Base-by-base conservation (phyloP, 2,797 vertebrate species). In the Momotus momota region DNA sequence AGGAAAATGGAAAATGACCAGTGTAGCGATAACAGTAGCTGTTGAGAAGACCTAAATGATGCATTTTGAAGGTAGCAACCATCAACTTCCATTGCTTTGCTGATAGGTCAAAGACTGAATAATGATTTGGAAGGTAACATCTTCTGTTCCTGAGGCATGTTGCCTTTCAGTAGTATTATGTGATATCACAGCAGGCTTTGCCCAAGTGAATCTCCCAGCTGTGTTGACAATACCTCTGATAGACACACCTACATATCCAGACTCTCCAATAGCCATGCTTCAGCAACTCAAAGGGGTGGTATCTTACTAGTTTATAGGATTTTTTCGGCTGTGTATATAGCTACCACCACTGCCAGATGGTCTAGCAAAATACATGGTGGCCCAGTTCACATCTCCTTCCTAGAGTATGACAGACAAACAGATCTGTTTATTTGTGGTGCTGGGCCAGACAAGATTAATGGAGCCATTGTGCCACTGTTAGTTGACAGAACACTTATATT, bases 401-500 rank as follows among this genome's bases (percentile, higher is more conserved):
- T 40, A 12, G 19, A 46, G 6, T 10, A 45, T 1, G 0, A 45
- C 15, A 45, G 18, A 38, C 49, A 72, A 74, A 64, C 22, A 33
- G 31, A 57, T 79, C 43, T 72, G 26, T 54, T 5, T 51, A 22
- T 49, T 38, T 6, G 2, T 61, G 46, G 49, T 46, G 16, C 43
- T 78, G n/a, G 17, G 43, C 49, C n/a, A 79, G 65, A 65, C 18
- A 90, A 90, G 85, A 94, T 86, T 90, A 81, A 95, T 91, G 45
- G 49, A 93, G 12, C 31, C 27, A 54, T 45, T 82, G 35, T 82
- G 51, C 31, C 85, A 86, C 17, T 61, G 81, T 10, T 81, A 81
- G 49, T 88, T 81, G 82, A 65, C 65, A 90, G 57, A 91, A 12
- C 21, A 61, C 85, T 91, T 91, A 67, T 67, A 86, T 69, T 94